These are phyloP conservation scores for Hipposideros larvatus DNA, from an alignment of 2,797 vertebrate species.

Conservation along the genomic window DNA sequence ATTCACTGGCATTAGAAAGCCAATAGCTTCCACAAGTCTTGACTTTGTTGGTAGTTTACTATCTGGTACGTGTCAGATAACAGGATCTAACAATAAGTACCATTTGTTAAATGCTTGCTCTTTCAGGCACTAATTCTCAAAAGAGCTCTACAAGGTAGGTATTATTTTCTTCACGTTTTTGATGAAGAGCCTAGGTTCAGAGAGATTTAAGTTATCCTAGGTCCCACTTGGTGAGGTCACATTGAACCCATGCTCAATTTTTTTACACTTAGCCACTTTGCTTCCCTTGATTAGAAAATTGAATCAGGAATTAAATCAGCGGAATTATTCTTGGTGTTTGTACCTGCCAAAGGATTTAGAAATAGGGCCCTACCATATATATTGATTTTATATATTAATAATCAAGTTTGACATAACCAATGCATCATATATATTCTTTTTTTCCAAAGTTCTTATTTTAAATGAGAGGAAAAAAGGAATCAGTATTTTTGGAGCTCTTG, in stretches of 20 bases:
- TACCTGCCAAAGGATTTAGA: constrained; percentile 11
- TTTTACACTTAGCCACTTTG: constrained; percentile 6
- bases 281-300: background rate
- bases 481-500: background rate
- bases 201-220: background rate
- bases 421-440: background rate
- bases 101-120: constrained; percentile 16
- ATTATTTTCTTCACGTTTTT: background rate
- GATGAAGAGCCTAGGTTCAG: background rate
- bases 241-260: background rate
- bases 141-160: background rate
- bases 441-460: background rate
- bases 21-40: background rate
- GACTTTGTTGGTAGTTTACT: background rate
- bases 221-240: background rate
- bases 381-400: background rate
- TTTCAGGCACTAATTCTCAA: background rate
- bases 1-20: background rate
- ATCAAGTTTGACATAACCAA: background rate
- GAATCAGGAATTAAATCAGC: constrained; percentile 17
- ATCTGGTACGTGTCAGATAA: background rate
- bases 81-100: background rate
- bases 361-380: background rate
- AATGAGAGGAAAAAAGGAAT: background rate
- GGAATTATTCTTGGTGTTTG: background rate